These are phyloP conservation scores for Amazona vittata DNA, from an alignment of 2,113 vertebrate species.

Conservation along the genomic window DNA sequence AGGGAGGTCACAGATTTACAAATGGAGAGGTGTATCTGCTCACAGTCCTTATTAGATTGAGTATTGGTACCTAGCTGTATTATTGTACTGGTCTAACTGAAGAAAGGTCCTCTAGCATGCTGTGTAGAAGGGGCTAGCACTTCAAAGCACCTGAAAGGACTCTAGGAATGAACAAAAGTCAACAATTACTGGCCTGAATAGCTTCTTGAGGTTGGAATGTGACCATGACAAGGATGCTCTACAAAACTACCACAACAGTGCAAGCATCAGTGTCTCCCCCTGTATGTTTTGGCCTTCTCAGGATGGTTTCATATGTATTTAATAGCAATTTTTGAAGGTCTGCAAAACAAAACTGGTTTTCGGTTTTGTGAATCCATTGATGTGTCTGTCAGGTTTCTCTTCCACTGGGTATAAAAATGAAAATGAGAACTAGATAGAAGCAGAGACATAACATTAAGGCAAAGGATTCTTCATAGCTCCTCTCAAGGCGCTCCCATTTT, in stretches of 20 bases:
- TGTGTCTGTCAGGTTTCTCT: background rate
- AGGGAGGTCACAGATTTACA: background rate
- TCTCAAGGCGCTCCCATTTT: background rate
- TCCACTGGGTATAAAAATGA: background rate
- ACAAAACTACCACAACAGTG: background rate
- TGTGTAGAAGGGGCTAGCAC: background rate
- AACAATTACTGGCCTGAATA: background rate
- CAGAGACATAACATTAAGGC: background rate
- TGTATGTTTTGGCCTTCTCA: background rate
- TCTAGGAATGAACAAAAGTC: background rate
- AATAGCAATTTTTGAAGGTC: background rate
- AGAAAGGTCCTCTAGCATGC: background rate
- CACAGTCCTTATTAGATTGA: background rate
- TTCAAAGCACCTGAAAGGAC: background rate
- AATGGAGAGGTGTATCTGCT: background rate
- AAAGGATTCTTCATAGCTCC: background rate
- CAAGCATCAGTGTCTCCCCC: background rate
- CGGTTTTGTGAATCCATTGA: background rate
- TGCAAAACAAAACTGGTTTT: background rate
- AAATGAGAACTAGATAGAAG: background rate
- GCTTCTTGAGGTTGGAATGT: background rate
- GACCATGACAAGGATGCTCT: background rate
- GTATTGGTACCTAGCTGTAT: background rate
- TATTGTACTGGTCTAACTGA: background rate
- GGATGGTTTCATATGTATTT: background rate